A percentile compares a stretch with the other conserved stretches of the same genome.
Evolutionary conservation across 2,888 invertebrate species (phyloP).

Genomic region (Siphonodentalium dalli): DNA sequence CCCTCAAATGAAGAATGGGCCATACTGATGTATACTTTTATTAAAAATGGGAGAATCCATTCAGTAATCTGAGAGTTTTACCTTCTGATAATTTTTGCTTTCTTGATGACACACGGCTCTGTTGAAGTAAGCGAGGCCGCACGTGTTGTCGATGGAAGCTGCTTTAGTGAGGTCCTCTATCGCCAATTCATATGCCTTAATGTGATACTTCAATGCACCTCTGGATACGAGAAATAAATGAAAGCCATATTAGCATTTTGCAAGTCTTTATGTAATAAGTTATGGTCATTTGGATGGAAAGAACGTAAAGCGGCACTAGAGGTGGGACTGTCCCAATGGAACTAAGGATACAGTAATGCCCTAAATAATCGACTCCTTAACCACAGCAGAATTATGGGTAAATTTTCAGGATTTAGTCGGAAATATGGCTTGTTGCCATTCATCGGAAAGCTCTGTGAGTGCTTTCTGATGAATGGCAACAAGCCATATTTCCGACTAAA

Average conservation of each 20-base stretch:
- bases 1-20: background rate
- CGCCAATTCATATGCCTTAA: conserved; percentile 62
- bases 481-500: too few relatives aligned
- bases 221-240: conserved; percentile 36
- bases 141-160: conserved; percentile 57
- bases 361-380: too few relatives aligned
- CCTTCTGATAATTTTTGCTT: conserved; percentile 53
- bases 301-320: too few relatives aligned
- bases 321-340: too few relatives aligned
- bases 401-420: too few relatives aligned
- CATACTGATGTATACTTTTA: too few relatives aligned
- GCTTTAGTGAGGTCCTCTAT: conserved; percentile 62
- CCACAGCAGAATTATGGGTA: too few relatives aligned
- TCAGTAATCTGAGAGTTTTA: conserved; percentile 8
- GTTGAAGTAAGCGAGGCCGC: conserved; percentile 64
- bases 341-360: too few relatives aligned
- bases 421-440: too few relatives aligned
- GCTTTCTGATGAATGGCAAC: too few relatives aligned
- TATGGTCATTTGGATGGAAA: background rate
- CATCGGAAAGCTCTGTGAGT: too few relatives aligned
- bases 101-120: conserved; percentile 64
- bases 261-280: background rate
- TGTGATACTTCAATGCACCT: conserved; percentile 64
- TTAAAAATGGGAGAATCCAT: background rate
- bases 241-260: background rate